Evolutionary conservation across 2,113 vertebrate species (phyloP).

Genomic region (Monarcha castaneiventris): DNA sequence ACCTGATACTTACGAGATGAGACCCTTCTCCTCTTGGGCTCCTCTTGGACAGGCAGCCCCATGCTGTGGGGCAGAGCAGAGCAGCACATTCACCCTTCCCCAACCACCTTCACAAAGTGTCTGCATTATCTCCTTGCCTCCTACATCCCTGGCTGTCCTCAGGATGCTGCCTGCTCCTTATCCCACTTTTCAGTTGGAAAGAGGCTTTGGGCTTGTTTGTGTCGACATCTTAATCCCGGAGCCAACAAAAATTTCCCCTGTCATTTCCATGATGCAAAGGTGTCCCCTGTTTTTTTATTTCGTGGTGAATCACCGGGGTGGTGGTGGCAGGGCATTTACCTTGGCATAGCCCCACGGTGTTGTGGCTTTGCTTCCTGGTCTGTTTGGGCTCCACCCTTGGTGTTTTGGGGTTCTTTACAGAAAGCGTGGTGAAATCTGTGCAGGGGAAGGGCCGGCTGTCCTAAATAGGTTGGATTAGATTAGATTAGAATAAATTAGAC

Average conservation of each 20-base stretch:
- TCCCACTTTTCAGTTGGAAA: accelerated
- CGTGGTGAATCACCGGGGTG: background rate
- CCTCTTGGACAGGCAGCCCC: background rate
- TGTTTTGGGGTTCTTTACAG: background rate
- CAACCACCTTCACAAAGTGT: background rate
- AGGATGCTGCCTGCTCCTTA: background rate
- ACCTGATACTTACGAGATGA: background rate
- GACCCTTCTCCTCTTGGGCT: background rate
- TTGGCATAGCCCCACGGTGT: background rate
- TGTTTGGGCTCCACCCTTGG: background rate
- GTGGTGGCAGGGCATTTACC: background rate
- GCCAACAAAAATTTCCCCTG: background rate
- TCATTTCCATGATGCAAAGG: background rate
- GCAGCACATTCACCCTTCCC: background rate
- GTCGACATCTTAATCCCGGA: background rate
- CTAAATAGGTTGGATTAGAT: background rate
- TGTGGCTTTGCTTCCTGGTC: background rate
- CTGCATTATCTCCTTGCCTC: background rate
- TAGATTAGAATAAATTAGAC: background rate
- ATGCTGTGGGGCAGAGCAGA: accelerated
- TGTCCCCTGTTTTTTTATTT: background rate
- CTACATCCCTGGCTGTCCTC: background rate
- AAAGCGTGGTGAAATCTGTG: background rate
- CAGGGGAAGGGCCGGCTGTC: background rate
- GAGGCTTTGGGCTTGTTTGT: background rate